phyloP scores from a whole-genome alignment of 2,113 vertebrate genomes.

The Psettodes erumei region DNA sequence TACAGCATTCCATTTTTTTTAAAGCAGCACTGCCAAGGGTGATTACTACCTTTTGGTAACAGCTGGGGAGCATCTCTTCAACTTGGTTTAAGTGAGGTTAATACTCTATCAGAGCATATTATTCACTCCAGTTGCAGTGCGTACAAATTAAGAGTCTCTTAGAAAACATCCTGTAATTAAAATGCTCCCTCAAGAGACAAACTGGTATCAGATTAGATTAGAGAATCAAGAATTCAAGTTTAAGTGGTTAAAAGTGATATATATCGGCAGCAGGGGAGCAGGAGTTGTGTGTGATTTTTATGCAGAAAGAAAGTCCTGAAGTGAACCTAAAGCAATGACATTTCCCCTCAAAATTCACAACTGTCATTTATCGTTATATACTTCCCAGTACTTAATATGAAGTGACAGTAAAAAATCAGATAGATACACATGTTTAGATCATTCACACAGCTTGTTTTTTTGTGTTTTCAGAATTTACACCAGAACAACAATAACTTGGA shows the following conservation, averaged over 20 bases:
- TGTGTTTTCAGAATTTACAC: constrained; percentile 24
- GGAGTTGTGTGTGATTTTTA: neutral
- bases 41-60: constrained; percentile 19
- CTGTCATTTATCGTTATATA: neutral
- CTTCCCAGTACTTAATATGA: neutral
- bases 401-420: neutral
- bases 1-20: constrained; percentile 24
- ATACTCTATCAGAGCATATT: constrained; percentile 10
- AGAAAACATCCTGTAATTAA: constrained; percentile 16
- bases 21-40: constrained; percentile 27
- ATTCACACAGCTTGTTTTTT: constrained; percentile 1
- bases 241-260: neutral
- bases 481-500: constrained; percentile 10
- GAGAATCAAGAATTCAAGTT: constrained; percentile 22
- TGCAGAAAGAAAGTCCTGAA: neutral
- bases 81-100: constrained; percentile 12
- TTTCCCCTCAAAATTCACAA: neutral
- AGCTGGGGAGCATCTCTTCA: constrained; percentile 5
- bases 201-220: constrained; percentile 20
- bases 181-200: constrained; percentile 25
- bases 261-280: neutral
- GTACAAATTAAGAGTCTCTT: constrained; percentile 9
- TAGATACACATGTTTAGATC: neutral
- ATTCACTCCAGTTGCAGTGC: constrained; percentile 12
- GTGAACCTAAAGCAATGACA: neutral